Evolutionary conservation across 2,888 invertebrate species (phyloP).

Genomic region (Drosophila mettleri): DNA sequence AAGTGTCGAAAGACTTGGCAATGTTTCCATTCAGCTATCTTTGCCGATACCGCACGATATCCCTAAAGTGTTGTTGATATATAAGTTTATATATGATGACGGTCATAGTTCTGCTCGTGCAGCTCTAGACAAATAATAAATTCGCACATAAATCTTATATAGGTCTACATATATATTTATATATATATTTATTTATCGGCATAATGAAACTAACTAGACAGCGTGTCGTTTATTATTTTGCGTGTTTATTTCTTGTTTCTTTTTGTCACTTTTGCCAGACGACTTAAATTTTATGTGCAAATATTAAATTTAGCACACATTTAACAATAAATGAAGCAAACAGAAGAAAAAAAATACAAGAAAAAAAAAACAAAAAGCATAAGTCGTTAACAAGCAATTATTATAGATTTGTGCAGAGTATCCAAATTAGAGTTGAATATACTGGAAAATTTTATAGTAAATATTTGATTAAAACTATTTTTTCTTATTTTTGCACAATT

Average conservation of each 20-base stretch:
- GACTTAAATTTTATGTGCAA: slow-evolving; percentile 34
- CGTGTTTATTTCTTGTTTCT: slow-evolving; percentile 12
- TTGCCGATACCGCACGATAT: neutral
- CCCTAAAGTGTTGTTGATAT: neutral
- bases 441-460: neutral
- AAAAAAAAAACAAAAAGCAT: neutral
- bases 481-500: neutral
- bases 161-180: neutral
- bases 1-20: slow-evolving; percentile 6
- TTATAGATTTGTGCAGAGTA: neutral
- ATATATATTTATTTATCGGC: neutral
- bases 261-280: slow-evolving; percentile 46
- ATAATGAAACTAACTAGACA: slow-evolving; percentile 44
- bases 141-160: slow-evolving; percentile 9
- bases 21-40: slow-evolving; percentile 8
- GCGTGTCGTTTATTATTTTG: slow-evolving; percentile 47
- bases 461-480: slow-evolving; percentile 1
- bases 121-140: slow-evolving; percentile 2
- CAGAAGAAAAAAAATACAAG: slow-evolving; percentile 2
- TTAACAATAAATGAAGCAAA: slow-evolving; percentile 50
- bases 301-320: slow-evolving; percentile 48
- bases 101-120: neutral
- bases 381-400: slow-evolving; percentile 31
- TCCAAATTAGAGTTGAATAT: neutral
- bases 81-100: neutral